A percentile compares a stretch with the other conserved stretches of the same genome.
Evolutionary conservation across 2,797 vertebrate species (phyloP).

Genomic region (Sitta carolinensis): DNA sequence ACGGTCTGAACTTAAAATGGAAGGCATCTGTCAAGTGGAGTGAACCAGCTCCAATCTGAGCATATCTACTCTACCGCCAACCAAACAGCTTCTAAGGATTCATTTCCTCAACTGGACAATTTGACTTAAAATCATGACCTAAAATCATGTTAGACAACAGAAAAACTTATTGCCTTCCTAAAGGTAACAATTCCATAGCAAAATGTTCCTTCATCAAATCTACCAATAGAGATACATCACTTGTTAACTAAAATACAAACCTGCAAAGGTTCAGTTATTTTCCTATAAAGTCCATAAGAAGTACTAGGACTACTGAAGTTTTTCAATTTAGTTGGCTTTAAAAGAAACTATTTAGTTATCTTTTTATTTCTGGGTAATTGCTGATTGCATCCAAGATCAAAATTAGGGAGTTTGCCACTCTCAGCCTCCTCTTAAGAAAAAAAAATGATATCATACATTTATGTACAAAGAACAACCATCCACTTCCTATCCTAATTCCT

Average conservation of each 20-base stretch:
- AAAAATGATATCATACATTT: not conserved
- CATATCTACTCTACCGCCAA: not conserved
- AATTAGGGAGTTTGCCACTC: not conserved
- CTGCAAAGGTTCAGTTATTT: not conserved
- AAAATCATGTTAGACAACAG: not conserved
- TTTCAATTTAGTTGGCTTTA: not conserved
- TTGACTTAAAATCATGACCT: not conserved
- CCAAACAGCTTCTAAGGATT: not conserved
- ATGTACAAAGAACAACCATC: not conserved
- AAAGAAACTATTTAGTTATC: not conserved
- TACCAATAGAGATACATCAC: not conserved
- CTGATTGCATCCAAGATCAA: not conserved
- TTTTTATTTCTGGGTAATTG: not conserved
- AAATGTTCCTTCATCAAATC: not conserved
- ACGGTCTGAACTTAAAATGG: fast-evolving
- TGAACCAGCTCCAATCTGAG: not conserved
- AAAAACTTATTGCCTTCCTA: not conserved
- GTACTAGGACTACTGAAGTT: not conserved
- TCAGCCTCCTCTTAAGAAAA: not conserved
- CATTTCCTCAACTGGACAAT: not conserved
- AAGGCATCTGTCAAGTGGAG: not conserved
- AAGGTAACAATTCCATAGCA: not conserved
- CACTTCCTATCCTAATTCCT: not conserved
- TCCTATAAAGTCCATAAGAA: not conserved
- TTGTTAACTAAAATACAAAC: not conserved